Conservation (phyloP, 2,888 invertebrate species). For the Agriopis leucophaearia region DNA sequence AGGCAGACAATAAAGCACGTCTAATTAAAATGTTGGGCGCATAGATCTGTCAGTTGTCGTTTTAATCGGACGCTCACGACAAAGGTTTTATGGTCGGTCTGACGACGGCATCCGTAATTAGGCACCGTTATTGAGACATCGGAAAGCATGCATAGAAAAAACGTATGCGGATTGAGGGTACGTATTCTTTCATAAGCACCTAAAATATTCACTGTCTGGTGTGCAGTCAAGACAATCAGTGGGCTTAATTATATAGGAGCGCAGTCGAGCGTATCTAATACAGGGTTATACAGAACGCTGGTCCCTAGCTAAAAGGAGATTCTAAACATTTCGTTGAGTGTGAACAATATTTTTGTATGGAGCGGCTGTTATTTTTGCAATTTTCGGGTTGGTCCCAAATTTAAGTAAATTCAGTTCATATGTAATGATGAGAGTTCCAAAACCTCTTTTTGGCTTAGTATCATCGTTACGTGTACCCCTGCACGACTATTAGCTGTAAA, state of each 20-base stretch:
- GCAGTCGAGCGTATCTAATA: background rate
- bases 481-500: no score
- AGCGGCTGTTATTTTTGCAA: no score
- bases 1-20: constrained; percentile 12
- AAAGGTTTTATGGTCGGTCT: constrained; percentile 42
- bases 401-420: no score
- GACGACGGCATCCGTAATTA: constrained; percentile 46
- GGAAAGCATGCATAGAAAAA: constrained; percentile 38
- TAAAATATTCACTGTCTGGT: background rate
- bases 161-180: background rate
- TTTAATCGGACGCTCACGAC: constrained; percentile 44
- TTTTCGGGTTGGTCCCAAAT: no score
- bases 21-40: constrained; percentile 46
- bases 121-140: constrained; percentile 35
- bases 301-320: no score
- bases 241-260: background rate
- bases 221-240: background rate
- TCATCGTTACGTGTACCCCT: no score
- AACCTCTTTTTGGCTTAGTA: no score
- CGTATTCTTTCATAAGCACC: constrained; percentile 17
- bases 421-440: no score
- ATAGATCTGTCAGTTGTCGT: constrained; percentile 36
- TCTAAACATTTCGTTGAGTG: no score
- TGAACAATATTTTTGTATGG: no score
- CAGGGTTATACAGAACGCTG: no score